Conservation (phyloP, 1,140 invertebrate genomes). For the Brachionus calyciflorus region DNA sequence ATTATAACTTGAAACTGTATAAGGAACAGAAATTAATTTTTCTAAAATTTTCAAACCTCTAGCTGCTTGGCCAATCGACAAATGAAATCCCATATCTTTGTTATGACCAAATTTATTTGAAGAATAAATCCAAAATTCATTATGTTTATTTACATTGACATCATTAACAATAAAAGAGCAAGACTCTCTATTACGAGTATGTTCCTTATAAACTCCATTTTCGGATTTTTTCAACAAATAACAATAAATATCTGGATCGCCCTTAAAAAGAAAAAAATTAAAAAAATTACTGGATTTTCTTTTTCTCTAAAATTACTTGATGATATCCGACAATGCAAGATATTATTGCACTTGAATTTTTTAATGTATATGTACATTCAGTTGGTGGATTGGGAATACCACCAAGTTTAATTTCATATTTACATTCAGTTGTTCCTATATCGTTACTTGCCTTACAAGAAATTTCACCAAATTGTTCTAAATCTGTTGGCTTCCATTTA, state of each 20-base stretch:
- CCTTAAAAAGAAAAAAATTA: background rate
- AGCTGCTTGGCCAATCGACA: constrained; percentile 21
- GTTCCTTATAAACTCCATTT: constrained; percentile 43
- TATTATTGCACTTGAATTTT: constrained; percentile 37
- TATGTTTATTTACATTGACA: constrained; percentile 27
- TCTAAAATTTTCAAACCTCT: background rate
- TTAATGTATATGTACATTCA: constrained; percentile 21
- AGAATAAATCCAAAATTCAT: constrained; percentile 46
- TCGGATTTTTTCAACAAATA: constrained; percentile 30
- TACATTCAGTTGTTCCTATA: constrained; percentile 19
- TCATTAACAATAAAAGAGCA: constrained; percentile 45
- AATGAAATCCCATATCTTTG: constrained; percentile 40
- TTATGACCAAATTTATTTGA: constrained; percentile 43
- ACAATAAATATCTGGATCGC: constrained; percentile 44
- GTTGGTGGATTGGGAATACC: constrained; percentile 41
- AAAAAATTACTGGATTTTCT: background rate
- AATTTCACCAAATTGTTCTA: constrained; percentile 11
- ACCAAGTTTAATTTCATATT: constrained; percentile 35
- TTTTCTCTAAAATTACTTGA: background rate
- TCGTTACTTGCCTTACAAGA: constrained; percentile 21
- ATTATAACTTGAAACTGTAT: background rate
- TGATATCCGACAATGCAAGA: constrained; percentile 28
- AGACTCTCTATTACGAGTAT: constrained; percentile 44
- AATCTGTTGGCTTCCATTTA: constrained; percentile 14
- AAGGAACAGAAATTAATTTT: background rate